Base-by-base conservation (phyloP, 1,140 invertebrate genomes). In the Chymomyza costata region DNA sequence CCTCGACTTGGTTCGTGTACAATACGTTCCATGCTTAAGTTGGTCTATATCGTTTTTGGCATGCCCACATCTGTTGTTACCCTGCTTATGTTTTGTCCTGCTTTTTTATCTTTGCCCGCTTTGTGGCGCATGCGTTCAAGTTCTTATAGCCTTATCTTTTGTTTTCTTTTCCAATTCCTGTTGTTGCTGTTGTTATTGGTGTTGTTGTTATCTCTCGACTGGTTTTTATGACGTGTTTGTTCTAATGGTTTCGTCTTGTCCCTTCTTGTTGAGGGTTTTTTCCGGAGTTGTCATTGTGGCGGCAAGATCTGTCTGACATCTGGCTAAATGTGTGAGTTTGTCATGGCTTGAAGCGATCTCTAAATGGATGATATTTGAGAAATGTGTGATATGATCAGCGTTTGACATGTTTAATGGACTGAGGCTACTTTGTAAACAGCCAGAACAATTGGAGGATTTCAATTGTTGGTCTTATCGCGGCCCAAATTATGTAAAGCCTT, bases 181-280 rank as follows among this genome's bases (percentile, higher is more conserved):
- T 25, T 25, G 21, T 25, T 25, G 21, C 8, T 25, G 21, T 3
- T 25, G 21, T 25, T 25, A 8, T 25, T 25, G 21, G 3, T 25
- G 21, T 25, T 25, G 21, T 25, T 25, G 21, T 25, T 25, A 8
- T 25, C 21, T 25, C 21, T 63, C 56, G 59, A 55, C 59, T 68
- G 59, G 63, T 67, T 63, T 69, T 59, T 54, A 64, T 68, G 63
- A 66, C 59, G 66, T 59, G 58, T 55, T 43, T 35, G 58, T 54
- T 43, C 37, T 15, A 54, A 49, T 63, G 41, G 45, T 41, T 31
- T 30, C 21, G 21, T 25, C n/a, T n/a, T 25, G 21, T 25, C 39
- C 11, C 25, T 21, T 1, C 6, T 47, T 40, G 19, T 49, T n/a
- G 21, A 21, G 62, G 51, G 46, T 55, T 47, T 48, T 35, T 49